A percentile compares a stretch with the other conserved stretches of the same genome.
Conservation (phyloP, 2,797 vertebrate species). For the Dipus sagitta region DNA sequence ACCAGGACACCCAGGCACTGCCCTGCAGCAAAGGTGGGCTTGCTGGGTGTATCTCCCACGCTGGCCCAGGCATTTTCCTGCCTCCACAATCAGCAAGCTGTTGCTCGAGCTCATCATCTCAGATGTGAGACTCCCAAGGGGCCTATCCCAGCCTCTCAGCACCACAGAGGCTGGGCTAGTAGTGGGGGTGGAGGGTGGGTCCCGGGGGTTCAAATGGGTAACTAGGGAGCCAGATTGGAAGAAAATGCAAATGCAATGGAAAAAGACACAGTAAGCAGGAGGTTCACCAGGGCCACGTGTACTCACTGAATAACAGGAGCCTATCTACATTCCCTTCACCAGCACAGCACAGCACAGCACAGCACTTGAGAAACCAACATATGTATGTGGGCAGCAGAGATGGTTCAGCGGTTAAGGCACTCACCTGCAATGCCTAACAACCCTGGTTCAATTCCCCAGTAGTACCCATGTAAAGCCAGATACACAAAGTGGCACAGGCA, state of each 20-base stretch:
- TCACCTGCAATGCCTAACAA: too few relatives aligned
- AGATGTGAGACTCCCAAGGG: background rate
- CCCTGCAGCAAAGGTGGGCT: accelerated
- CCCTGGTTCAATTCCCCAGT: too few relatives aligned
- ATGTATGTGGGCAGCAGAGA: background rate
- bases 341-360: background rate
- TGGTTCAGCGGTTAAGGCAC: too few relatives aligned
- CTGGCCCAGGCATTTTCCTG: too few relatives aligned
- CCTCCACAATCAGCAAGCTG: too few relatives aligned
- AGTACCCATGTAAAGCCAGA: too few relatives aligned
- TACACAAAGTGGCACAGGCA: too few relatives aligned
- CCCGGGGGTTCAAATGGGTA: too few relatives aligned
- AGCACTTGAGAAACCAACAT: too few relatives aligned
- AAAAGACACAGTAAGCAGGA: accelerated
- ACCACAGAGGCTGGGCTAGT: accelerated
- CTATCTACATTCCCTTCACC: too few relatives aligned
- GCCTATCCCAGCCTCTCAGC: background rate
- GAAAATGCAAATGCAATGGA: background rate
- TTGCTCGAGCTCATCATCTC: background rate
- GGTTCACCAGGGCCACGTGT: accelerated
- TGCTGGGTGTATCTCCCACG: accelerated
- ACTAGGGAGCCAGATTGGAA: accelerated
- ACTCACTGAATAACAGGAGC: accelerated
- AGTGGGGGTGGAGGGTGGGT: accelerated
- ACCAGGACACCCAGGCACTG: accelerated